Conservation (phyloP, 2,797 vertebrate species). For the Aphelocoma californica region DNA sequence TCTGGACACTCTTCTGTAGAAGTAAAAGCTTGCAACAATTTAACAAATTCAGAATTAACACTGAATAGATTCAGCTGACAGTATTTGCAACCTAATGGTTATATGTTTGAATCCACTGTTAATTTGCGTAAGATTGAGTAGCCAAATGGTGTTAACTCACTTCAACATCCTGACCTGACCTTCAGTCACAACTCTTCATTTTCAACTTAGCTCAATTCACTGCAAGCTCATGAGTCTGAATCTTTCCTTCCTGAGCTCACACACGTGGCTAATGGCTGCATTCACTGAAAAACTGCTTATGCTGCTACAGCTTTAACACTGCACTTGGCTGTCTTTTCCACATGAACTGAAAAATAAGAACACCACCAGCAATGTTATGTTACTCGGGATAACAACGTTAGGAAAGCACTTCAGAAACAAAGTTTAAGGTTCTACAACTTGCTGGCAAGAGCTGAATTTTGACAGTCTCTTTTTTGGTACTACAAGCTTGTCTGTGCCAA, state of each 20-base stretch:
- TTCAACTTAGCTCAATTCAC: background rate
- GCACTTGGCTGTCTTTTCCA: background rate
- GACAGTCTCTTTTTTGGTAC: background rate
- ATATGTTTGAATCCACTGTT: background rate
- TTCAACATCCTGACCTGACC: background rate
- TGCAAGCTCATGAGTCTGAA: background rate
- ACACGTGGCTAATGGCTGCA: background rate
- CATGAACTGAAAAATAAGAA: background rate
- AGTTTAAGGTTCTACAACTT: background rate
- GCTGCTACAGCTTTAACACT: background rate
- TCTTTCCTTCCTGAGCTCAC: background rate
- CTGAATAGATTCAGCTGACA: background rate
- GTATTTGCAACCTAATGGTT: background rate
- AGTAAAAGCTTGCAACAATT: background rate
- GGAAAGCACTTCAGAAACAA: background rate
- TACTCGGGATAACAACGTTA: background rate
- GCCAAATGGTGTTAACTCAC: background rate
- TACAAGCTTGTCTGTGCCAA: background rate
- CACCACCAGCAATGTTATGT: background rate
- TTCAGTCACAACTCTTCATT: background rate
- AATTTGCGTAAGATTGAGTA: background rate
- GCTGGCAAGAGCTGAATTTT: background rate
- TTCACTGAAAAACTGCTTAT: background rate
- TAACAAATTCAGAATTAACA: background rate
- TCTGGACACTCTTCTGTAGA: background rate